Conservation (phyloP, 1,140 invertebrate species). For the Ephestia elutella region DNA sequence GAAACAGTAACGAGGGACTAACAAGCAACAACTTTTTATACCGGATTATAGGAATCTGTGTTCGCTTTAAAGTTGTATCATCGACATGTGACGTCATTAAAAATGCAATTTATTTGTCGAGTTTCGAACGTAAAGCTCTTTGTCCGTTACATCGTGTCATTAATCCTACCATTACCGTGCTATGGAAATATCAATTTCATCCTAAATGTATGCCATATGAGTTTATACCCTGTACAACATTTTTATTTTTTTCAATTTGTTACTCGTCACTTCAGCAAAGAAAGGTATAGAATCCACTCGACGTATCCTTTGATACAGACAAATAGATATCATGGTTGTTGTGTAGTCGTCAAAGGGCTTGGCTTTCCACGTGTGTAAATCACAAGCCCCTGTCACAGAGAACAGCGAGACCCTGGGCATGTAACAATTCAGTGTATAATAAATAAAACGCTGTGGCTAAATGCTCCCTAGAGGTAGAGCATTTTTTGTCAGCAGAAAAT, state of each 20-base stretch:
- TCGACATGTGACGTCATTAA: constrained; percentile 2
- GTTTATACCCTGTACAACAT: no score
- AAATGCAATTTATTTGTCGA: neutral
- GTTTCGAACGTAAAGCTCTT: no score
- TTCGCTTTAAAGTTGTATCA: neutral
- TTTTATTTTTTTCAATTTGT: no score
- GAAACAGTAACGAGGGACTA: constrained; percentile 4
- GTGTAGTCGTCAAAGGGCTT: neutral
- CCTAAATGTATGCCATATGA: no score
- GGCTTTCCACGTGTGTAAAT: neutral
- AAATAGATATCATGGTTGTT: neutral
- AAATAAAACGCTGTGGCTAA: no score
- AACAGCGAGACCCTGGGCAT: neutral
- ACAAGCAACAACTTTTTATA: constrained; percentile 2
- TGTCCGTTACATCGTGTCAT: no score
- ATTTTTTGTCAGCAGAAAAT: no score
- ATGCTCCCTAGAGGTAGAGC: no score
- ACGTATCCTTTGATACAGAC: neutral
- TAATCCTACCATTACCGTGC: no score
- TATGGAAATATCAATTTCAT: no score
- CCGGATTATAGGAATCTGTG: neutral
- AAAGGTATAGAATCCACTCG: neutral
- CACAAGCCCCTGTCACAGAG: neutral
- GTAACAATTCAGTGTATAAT: no score
- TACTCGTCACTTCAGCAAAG: no score